phyloP scores from a whole-genome alignment of 1,140 invertebrate species.

The Solen grandis region DNA sequence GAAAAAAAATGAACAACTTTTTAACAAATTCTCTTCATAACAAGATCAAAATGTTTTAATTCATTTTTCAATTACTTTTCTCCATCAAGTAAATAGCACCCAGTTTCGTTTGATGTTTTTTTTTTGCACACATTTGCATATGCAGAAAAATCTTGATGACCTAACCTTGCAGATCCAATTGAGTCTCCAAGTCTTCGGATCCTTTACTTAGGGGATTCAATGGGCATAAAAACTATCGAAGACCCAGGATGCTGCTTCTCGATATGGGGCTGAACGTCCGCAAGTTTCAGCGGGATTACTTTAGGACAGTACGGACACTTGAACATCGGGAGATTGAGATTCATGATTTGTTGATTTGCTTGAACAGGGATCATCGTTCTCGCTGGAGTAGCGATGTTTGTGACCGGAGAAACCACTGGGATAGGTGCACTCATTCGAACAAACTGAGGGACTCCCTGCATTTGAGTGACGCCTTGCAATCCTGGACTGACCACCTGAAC shows the following conservation, averaged over 20 bases:
- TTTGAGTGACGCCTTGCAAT: background rate
- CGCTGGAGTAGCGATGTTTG: background rate
- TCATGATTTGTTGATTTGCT: conserved; percentile 16
- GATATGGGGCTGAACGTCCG: conserved; percentile 45
- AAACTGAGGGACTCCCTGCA: conserved; percentile 3
- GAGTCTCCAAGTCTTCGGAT: no score
- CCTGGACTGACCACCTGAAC: conserved; percentile 11
- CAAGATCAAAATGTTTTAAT: no score
- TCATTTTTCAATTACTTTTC: no score
- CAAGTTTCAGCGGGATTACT: conserved; percentile 37
- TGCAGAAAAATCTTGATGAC: no score
- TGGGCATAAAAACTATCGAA: conserved; percentile 30
- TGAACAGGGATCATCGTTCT: background rate
- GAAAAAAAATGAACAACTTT: no score
- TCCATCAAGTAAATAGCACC: no score
- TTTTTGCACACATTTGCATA: no score
- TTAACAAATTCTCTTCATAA: no score
- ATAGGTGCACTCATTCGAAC: background rate
- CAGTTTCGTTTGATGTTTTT: no score
- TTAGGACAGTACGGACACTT: conserved; percentile 51
- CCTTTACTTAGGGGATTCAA: conserved; percentile 3
- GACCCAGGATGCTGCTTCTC: conserved; percentile 42
- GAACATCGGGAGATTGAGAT: conserved; percentile 17
- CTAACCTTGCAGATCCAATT: no score
- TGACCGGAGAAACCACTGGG: background rate